Evolutionary conservation across 2,888 invertebrate species (phyloP).

Genomic region (Mystacides longicornis): DNA sequence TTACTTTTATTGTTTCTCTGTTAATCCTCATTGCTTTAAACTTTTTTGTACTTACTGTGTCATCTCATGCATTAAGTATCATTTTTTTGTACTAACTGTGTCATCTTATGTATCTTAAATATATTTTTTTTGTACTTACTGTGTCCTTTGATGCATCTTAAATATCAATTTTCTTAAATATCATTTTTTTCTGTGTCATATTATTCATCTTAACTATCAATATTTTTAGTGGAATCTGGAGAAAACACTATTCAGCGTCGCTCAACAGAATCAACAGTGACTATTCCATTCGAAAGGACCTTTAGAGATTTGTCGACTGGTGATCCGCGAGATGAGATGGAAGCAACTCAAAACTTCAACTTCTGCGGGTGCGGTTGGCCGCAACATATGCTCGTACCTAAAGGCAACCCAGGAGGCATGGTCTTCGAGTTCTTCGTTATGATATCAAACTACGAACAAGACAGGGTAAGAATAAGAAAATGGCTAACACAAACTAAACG

Average conservation of each 20-base stretch:
- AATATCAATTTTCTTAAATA: too few relatives aligned
- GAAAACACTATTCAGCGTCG: conserved; percentile 43
- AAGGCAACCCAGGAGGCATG: conserved; percentile 46
- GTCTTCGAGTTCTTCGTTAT: conserved; percentile 50
- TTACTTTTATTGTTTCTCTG: too few relatives aligned
- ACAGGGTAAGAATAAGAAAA: conserved; percentile 39
- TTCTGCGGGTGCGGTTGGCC: conserved; percentile 63
- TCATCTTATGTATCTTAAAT: too few relatives aligned
- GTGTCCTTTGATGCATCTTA: too few relatives aligned
- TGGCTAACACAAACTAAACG: too few relatives aligned
- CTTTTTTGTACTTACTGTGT: too few relatives aligned
- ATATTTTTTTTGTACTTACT: too few relatives aligned
- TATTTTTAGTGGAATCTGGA: conserved; percentile 33
- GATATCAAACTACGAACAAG: conserved; percentile 49
- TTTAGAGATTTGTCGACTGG: conserved; percentile 41
- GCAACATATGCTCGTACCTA: conserved; percentile 52
- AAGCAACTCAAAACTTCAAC: conserved; percentile 37
- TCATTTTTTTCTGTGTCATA: too few relatives aligned
- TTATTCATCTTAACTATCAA: too few relatives aligned
- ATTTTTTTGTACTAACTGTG: too few relatives aligned
- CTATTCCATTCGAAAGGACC: conserved; percentile 53
- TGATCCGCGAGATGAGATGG: conserved; percentile 27
- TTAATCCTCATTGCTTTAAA: too few relatives aligned
- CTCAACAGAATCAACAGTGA: conserved; percentile 52
- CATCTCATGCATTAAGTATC: too few relatives aligned